phyloP scores from a whole-genome alignment of 2,888 invertebrate genomes.

The Amphipyra tragopoginis region DNA sequence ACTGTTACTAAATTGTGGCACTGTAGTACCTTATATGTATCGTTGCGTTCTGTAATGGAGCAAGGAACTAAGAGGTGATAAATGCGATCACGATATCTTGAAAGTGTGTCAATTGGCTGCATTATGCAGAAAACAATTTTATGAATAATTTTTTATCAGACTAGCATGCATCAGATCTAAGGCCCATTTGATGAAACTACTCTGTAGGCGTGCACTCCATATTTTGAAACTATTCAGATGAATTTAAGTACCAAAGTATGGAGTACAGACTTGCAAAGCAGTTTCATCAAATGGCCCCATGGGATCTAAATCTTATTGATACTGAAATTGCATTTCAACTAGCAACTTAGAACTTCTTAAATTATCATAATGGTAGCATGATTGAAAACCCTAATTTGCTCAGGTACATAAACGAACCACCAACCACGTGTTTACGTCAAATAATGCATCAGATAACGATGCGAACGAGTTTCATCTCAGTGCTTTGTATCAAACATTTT shows the following conservation, averaged over 20 bases:
- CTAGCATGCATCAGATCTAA: too few species aligned
- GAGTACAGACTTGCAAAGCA: too few species aligned
- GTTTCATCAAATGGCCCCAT: too few species aligned
- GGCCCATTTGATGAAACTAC: too few species aligned
- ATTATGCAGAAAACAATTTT: slow-evolving; percentile 15
- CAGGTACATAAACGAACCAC: not conserved
- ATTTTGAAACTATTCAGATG: too few species aligned
- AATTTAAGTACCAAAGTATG: too few species aligned
- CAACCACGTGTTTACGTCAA: slow-evolving; percentile 11
- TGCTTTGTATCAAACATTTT: not conserved
- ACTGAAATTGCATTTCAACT: too few species aligned
- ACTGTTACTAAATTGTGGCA: slow-evolving; percentile 59
- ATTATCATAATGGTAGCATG: too few species aligned
- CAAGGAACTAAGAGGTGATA: slow-evolving; percentile 21
- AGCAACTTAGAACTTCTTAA: too few species aligned
- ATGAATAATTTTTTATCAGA: not conserved
- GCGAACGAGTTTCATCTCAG: slow-evolving; percentile 12
- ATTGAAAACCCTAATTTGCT: not conserved
- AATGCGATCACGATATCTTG: slow-evolving; percentile 34
- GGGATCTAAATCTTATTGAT: too few species aligned
- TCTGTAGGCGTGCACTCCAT: too few species aligned
- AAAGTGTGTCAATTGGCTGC: slow-evolving; percentile 19
- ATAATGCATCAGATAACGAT: slow-evolving; percentile 12
- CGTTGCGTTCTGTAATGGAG: slow-evolving; percentile 26
- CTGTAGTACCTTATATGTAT: slow-evolving; percentile 43